Percentiles rank a stretch among this genome's conserved stretches.
These are phyloP conservation scores for Coregonus sp. DNA, from an alignment of 2,797 vertebrate species.

Conservation along the genomic window DNA sequence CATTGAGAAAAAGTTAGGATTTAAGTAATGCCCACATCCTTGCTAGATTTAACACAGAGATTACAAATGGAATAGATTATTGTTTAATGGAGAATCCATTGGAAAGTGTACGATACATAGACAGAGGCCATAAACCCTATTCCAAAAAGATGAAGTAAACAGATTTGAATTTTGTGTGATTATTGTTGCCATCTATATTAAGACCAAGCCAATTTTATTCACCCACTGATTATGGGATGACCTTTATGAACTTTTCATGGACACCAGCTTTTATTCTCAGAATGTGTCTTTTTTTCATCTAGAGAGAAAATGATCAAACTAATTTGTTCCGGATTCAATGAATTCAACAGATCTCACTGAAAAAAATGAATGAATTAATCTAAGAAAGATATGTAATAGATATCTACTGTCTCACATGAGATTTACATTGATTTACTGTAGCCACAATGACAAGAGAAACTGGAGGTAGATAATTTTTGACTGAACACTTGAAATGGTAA, in stretches of 20 bases:
- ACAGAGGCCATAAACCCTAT: constrained; percentile 15
- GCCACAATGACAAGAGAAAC: background rate
- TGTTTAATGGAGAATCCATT: background rate
- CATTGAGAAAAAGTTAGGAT: background rate
- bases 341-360: background rate
- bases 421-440: background rate
- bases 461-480: background rate
- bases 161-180: constrained; percentile 21
- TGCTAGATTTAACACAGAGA: too few species aligned
- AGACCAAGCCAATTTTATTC: constrained; percentile 11
- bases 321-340: background rate
- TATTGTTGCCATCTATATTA: constrained; percentile 28
- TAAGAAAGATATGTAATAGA: background rate
- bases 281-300: background rate
- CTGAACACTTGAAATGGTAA: background rate
- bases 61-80: constrained; percentile 5
- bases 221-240: constrained; percentile 17
- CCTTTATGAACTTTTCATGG: background rate
- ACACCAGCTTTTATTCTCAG: background rate
- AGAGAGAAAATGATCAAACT: background rate
- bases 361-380: background rate
- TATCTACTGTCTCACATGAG: background rate
- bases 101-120: background rate
- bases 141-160: background rate
- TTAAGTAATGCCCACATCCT: background rate